A percentile compares a stretch with the other conserved stretches of the same genome.
phyloP scores from a whole-genome alignment of 1,140 invertebrate species.

The Neodiprion pinetum region DNA sequence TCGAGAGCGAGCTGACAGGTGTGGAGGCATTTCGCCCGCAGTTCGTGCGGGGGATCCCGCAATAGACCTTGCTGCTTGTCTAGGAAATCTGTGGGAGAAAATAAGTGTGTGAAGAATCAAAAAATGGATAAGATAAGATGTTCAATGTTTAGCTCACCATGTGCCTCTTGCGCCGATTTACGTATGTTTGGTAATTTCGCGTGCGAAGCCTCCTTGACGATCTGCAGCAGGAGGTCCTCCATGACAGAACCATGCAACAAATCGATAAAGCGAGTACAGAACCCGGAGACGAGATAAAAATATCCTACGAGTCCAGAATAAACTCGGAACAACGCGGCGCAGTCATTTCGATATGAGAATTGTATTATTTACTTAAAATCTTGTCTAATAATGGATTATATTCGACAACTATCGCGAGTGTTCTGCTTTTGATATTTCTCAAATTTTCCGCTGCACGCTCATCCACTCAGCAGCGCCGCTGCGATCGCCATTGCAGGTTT shows the following conservation, averaged over 20 bases:
- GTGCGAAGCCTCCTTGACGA: conserved; percentile 78
- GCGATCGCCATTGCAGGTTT: neutral
- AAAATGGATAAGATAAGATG: conserved; percentile 33
- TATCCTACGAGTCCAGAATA: too few species aligned
- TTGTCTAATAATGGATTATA: too few species aligned
- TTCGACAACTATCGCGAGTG: neutral
- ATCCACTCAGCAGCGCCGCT: neutral
- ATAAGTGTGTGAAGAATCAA: conserved; percentile 7
- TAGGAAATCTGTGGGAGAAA: conserved; percentile 74
- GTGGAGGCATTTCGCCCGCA: conserved; percentile 82
- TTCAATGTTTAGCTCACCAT: conserved; percentile 66
- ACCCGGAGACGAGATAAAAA: neutral
- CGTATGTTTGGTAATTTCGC: conserved; percentile 74
- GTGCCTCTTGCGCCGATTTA: conserved; percentile 80
- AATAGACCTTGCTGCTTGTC: conserved; percentile 80
- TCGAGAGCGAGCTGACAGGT: conserved; percentile 87
- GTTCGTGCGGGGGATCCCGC: conserved; percentile 81
- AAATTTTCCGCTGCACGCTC: neutral
- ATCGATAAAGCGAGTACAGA: conserved; percentile 4
- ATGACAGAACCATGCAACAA: conserved; percentile 58
- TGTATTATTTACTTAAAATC: too few species aligned
- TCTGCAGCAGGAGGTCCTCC: conserved; percentile 83
- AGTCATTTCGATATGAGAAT: too few species aligned
- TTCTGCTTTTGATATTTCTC: neutral
- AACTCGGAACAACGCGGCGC: too few species aligned